Base-by-base conservation (phyloP, 2,888 invertebrate genomes). In the Tupiocoris notatus region DNA sequence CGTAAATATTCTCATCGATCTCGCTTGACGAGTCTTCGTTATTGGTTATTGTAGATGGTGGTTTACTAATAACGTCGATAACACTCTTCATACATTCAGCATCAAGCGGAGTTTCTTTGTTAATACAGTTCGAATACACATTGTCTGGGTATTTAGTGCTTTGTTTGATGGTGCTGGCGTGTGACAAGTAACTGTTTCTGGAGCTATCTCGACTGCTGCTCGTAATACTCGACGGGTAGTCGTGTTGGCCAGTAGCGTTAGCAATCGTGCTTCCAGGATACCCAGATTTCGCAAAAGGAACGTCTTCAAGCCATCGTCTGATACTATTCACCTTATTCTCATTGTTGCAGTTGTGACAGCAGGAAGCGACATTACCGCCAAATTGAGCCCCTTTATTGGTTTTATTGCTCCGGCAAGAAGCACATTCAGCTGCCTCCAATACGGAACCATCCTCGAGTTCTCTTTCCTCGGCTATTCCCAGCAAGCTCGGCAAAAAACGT, bases 391-490 rank as follows among this genome's bases (percentile, higher is more conserved):
- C 61, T 63, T 73, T 64, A 65, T 71, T 25, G 20, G 23, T 23
- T 18, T 71, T 70, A 23, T 76, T 64, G 24, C 63, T 63, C 12
- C 63, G 17, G 25, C 67, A 66, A 63, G 68, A 67, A 59, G 57
- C 54, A 64, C 74, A 68, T 63, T 77, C 64, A 6, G 21, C 22
- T 22, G 25, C 71, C 1, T 71, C 39, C 7, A 71, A 22, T 21
- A 23, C 54, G 3, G 23, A 24, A 16, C 17, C 70, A 3, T 54
- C n/a, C 18, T 73, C 73, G 59, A 77, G 65, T 61, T 80, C 80
- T 21, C 90, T 90, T 84, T 94, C 94, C 85, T 95, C 95, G 0
- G 93, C 92, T 81, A 95, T 95, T 82, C 90, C 89, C 73, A 89
- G 88, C 2, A 95, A 85, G 67, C 90, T 89, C 0, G 95, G 95